phyloP scores from a whole-genome alignment of 1,140 invertebrate genomes.

The Druon quercuslanigerum region DNA sequence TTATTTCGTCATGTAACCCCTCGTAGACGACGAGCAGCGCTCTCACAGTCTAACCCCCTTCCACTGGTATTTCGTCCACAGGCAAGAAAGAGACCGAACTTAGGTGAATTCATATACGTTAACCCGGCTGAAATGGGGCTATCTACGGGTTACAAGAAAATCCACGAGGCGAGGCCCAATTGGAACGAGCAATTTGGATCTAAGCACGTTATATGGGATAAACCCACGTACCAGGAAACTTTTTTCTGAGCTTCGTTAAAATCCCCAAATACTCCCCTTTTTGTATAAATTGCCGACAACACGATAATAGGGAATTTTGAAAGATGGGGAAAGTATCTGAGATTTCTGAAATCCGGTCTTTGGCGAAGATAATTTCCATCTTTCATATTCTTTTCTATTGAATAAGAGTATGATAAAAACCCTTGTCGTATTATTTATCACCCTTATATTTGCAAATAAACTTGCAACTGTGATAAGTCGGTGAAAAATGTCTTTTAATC shows the following conservation, averaged over 20 bases:
- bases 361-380: background rate
- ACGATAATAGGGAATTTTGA: conserved; percentile 2
- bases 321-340: background rate
- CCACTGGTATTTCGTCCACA: background rate
- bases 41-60: background rate
- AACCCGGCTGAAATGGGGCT: conserved; percentile 62
- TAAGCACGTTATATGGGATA: conserved; percentile 58
- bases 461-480: too few relatives aligned
- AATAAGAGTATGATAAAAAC: background rate
- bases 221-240: conserved; percentile 37
- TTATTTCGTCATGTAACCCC: conserved; percentile 74
- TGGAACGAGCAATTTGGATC: conserved; percentile 51
- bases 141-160: conserved; percentile 65
- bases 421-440: background rate
- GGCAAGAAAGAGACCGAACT: conserved; percentile 41
- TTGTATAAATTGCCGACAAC: conserved; percentile 23
- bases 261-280: background rate
- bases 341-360: background rate
- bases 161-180: conserved; percentile 51
- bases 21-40: conserved; percentile 49
- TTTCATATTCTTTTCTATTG: background rate
- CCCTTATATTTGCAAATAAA: background rate
- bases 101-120: conserved; percentile 42
- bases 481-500: too few relatives aligned
- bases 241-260: conserved; percentile 32